Base-by-base conservation (phyloP, 2,113 vertebrate genomes). In the Vicugna pacos region DNA sequence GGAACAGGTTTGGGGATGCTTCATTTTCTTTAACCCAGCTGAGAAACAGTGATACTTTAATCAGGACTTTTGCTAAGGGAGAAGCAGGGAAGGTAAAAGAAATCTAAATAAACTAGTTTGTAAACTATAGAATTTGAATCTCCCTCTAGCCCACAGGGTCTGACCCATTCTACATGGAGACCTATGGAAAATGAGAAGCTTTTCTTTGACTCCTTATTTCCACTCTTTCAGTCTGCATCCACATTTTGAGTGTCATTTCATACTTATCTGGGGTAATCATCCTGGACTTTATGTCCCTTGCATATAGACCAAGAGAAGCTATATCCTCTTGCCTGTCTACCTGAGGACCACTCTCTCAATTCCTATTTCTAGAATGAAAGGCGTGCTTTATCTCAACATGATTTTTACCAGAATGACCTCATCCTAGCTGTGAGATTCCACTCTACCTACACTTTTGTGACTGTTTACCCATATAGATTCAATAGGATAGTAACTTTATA, bases 281-380 rank as follows among this genome's bases (percentile, higher is more conserved):
- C 60, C 75, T 84, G 14, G 60, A 82, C 90, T 76, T 95, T 92
- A 76, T 89, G 48, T 73, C 13, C 6, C 30, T 90, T 67, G 28
- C 90, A 35, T 94, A 83, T 24, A 92, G 17, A 73, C 22, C 48
- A 72, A 90, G 30, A 92, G 30, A 72, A 82, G 46, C 19, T 50
- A 15, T 1, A 4, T 82, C 69, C 46, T 86, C 60, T 95, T 93
- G 13, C 19, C 35, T 91, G 6, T 80, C 17, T 89, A 52, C 3
- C 3, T 67, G 83, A 89, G 6, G 42, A 26, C 24, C 6, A n/a
- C 10, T 94, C 69, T 76, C 22, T 80, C 12, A 26, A 67, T 77
- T 93, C n/a, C 69, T 58, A 7, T 95, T 93, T 89, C 32, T 56
- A 58, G 6, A 95, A 76, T 56, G 48, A 92, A 89, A 89, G 46